phyloP scores from a whole-genome alignment of 2,797 vertebrate genomes.

The Pyrocephalus nanus region DNA sequence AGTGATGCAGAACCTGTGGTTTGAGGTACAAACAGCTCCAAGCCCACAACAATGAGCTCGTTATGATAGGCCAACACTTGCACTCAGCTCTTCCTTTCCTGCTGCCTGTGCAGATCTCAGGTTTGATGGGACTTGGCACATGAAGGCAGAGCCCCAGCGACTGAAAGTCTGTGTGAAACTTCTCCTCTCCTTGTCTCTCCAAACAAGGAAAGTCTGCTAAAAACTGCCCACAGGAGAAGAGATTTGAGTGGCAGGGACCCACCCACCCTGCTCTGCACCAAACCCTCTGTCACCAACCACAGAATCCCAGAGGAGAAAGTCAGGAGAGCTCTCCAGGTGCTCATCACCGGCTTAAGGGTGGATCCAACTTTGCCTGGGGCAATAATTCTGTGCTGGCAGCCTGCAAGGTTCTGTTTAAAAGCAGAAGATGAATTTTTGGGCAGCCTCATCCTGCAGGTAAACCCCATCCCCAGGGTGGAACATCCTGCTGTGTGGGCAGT shows the following conservation, averaged over 20 bases:
- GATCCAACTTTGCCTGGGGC: background rate
- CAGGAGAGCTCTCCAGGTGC: background rate
- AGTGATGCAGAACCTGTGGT: background rate
- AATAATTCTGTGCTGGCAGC: background rate
- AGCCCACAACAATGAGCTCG: background rate
- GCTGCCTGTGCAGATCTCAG: background rate
- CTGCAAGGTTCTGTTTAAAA: background rate
- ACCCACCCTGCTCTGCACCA: background rate
- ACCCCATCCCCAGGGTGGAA: background rate
- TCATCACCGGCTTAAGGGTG: background rate
- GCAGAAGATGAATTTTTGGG: background rate
- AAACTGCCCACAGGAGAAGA: background rate
- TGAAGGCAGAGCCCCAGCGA: background rate
- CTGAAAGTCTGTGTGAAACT: background rate
- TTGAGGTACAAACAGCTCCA: background rate
- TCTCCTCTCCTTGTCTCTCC: background rate
- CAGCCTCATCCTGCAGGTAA: background rate
- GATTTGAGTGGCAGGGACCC: background rate
- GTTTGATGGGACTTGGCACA: background rate
- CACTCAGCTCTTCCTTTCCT: background rate
- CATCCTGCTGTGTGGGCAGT: background rate
- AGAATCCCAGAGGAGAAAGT: background rate
- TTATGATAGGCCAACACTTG: background rate
- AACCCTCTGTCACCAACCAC: rapidly evolving
- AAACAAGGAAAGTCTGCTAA: background rate